These are phyloP conservation scores for Drosophila bunnanda DNA, from an alignment of 2,888 invertebrate genomes.

Conservation along the genomic window DNA sequence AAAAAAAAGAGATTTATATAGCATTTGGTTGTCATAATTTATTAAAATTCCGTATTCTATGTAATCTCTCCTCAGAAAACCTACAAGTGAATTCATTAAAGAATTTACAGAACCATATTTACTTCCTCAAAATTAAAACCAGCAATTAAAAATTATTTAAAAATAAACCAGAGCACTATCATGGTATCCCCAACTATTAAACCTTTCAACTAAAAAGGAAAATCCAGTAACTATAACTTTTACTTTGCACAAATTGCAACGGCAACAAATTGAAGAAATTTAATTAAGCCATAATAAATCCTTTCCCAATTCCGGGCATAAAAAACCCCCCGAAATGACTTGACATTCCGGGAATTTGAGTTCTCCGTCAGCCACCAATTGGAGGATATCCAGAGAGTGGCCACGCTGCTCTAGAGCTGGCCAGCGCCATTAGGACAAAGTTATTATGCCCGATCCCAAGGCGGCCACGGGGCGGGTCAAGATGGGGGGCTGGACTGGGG, in stretches of 20 bases:
- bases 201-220: not conserved
- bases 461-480: conserved; percentile 4
- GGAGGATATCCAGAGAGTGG: conserved; percentile 46
- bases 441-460: conserved; percentile 41
- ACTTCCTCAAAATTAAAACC: not conserved
- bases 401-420: conserved; percentile 23
- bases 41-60: no score
- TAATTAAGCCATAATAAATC: conserved; percentile 45
- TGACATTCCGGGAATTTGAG: conserved; percentile 45
- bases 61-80: not conserved
- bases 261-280: conserved; percentile 37
- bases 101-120: not conserved
- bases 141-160: not conserved
- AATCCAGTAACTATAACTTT: conserved; percentile 12
- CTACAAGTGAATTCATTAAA: not conserved
- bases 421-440: conserved; percentile 46
- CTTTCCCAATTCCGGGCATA: conserved; percentile 36
- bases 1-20: not conserved
- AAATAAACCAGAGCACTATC: not conserved
- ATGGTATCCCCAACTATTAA: not conserved
- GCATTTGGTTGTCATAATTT: no score
- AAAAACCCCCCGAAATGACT: conserved; percentile 32
- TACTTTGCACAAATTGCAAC: conserved; percentile 24
- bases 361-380: conserved; percentile 40
- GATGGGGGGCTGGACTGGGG: conserved; percentile 16